These are phyloP conservation scores for Rachycentron canadum DNA, from an alignment of 2,797 vertebrate species.

Conservation along the genomic window DNA sequence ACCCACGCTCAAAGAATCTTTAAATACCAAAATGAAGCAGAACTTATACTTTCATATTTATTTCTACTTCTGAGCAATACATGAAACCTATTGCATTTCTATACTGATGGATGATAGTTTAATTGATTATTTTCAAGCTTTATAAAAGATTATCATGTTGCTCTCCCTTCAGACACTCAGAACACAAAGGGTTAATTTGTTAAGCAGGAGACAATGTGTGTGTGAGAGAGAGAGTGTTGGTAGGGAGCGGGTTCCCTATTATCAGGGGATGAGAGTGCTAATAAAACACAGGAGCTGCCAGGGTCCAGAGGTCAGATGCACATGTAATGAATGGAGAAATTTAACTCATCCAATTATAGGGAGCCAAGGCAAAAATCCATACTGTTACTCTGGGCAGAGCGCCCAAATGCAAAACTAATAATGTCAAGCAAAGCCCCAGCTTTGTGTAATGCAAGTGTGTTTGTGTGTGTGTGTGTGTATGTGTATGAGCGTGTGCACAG, in stretches of 20 bases:
- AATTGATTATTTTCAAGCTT: conserved; percentile 3
- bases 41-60: neutral
- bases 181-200: conserved; percentile 70
- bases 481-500: conserved; percentile 44
- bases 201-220: conserved; percentile 55
- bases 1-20: neutral
- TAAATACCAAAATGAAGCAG: neutral
- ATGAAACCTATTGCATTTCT: neutral
- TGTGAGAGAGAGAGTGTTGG: conserved; percentile 43
- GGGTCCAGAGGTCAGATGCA: conserved; percentile 93
- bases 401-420: conserved; percentile 99
- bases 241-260: conserved; percentile 85
- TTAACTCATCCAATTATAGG: conserved; percentile 99
- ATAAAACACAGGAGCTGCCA: conserved; percentile 96
- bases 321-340: conserved; percentile 99
- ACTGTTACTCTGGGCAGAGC: conserved; percentile 94
- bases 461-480: conserved; percentile 36
- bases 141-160: neutral
- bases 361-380: conserved; percentile 95
- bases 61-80: neutral
- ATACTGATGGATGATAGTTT: neutral
- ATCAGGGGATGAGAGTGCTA: conserved; percentile 96
- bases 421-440: conserved; percentile 87
- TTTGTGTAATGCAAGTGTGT: conserved; percentile 69
- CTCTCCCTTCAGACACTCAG: neutral